Percentiles rank a stretch among this genome's conserved stretches.
Conservation (phyloP, 2,113 vertebrate species). For the Crotalus tigris region DNA sequence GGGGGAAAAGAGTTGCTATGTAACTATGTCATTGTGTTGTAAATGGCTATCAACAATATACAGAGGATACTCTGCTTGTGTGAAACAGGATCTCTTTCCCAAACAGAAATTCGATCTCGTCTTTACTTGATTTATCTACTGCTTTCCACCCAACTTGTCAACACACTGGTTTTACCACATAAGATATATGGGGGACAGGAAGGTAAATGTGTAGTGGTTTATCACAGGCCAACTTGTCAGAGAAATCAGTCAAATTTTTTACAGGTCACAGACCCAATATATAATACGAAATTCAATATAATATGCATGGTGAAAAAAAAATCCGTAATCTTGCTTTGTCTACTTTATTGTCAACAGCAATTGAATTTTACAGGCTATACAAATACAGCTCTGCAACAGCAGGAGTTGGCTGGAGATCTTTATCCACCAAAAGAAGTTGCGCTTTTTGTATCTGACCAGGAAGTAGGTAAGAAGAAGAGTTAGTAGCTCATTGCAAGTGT, state of each 20-base stretch:
- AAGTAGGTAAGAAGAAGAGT: background rate
- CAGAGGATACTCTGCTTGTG: background rate
- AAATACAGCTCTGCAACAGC: background rate
- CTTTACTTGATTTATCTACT: background rate
- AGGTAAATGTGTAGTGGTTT: background rate
- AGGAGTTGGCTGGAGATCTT: background rate
- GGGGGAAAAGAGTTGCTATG: background rate
- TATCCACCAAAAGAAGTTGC: background rate
- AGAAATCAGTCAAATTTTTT: background rate
- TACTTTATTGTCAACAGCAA: background rate
- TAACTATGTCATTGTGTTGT: background rate
- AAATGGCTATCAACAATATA: background rate
- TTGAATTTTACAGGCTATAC: background rate
- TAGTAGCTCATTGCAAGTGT: background rate
- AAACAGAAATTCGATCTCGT: background rate
- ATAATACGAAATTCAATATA: background rate
- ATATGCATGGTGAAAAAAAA: background rate
- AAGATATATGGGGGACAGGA: background rate
- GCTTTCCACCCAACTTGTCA: background rate
- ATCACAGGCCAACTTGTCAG: background rate
- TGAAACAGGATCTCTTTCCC: background rate
- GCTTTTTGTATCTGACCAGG: background rate
- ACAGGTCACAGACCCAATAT: background rate
- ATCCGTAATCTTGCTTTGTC: background rate
- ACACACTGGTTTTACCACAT: background rate